These are phyloP conservation scores for Peromyscus melanophrys DNA, from an alignment of 2,797 vertebrate genomes.

Conservation along the genomic window DNA sequence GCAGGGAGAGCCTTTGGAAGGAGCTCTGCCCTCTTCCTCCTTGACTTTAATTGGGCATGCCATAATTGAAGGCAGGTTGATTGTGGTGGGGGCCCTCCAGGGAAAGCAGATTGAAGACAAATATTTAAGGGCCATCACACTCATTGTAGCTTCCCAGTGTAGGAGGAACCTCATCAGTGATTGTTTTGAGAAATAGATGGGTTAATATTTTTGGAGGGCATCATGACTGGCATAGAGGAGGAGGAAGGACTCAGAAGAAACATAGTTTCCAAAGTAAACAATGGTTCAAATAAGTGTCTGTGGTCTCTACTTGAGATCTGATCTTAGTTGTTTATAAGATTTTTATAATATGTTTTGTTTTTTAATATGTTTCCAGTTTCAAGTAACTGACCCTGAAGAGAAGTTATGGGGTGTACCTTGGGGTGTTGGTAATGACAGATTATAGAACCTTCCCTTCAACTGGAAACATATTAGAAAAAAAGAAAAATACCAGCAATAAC, in stretches of 20 bases:
- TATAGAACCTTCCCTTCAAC: background rate
- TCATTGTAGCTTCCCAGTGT: background rate
- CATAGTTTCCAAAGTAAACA: background rate
- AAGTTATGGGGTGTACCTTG: background rate
- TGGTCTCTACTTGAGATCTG: background rate
- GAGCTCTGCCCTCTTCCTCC: background rate
- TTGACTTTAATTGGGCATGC: background rate
- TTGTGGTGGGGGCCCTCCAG: background rate
- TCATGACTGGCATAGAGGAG: constrained; percentile 31
- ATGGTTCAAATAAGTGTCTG: constrained; percentile 36
- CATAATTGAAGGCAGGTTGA: background rate
- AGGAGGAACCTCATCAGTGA: background rate
- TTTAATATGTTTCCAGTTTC: constrained; percentile 22
- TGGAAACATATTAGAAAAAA: constrained; percentile 31
- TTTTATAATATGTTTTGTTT: constrained; percentile 14
- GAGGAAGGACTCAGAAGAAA: constrained; percentile 3
- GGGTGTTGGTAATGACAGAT: background rate
- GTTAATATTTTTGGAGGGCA: constrained; percentile 7
- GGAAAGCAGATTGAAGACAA: background rate
- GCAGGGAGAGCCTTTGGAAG: background rate
- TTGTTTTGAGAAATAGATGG: constrained; percentile 18
- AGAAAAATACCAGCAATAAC: background rate
- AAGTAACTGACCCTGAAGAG: constrained; percentile 20
- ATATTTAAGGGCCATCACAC: no score
- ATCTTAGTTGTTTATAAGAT: constrained; percentile 8